Evolutionary conservation across 1,140 invertebrate genomes (phyloP).

Genomic region (Trichoplusia ni): DNA sequence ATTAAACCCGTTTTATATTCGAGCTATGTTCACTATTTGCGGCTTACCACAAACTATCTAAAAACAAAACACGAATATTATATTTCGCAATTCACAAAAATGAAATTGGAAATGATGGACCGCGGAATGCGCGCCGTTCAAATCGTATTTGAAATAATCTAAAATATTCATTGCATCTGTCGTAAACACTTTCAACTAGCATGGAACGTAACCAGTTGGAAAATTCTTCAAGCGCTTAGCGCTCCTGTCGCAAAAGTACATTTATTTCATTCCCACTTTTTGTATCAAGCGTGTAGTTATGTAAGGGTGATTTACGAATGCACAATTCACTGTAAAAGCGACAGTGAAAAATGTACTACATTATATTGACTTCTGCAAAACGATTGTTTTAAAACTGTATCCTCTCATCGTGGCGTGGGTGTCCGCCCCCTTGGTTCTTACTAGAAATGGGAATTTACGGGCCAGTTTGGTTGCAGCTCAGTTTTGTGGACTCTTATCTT

Average conservation of each 20-base stretch:
- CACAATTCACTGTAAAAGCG: constrained; percentile 48
- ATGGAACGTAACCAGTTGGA: constrained; percentile 11
- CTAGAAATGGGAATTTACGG: constrained; percentile 29
- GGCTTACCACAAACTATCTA: too few species aligned
- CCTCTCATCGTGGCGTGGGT: constrained; percentile 3
- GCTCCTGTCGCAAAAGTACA: constrained; percentile 29
- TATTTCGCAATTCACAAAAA: not conserved
- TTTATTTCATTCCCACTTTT: constrained; percentile 43
- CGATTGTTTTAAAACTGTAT: constrained; percentile 31
- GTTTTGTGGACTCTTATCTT: constrained; percentile 28
- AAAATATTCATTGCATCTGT: constrained; percentile 20
- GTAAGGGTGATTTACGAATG: constrained; percentile 49
- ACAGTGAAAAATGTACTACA: constrained; percentile 48
- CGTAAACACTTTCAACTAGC: constrained; percentile 15
- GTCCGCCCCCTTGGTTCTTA: not conserved
- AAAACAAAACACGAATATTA: too few species aligned
- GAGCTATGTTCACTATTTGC: too few species aligned
- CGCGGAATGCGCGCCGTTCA: not conserved
- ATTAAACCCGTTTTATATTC: too few species aligned
- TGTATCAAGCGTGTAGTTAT: constrained; percentile 40
- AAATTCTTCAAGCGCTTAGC: constrained; percentile 17
- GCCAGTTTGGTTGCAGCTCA: constrained; percentile 18
- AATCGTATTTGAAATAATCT: constrained; percentile 12
- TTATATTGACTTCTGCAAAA: constrained; percentile 24
- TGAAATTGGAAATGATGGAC: not conserved